phyloP scores from a whole-genome alignment of 2,797 vertebrate species.

The Sebastes steindachneri region DNA sequence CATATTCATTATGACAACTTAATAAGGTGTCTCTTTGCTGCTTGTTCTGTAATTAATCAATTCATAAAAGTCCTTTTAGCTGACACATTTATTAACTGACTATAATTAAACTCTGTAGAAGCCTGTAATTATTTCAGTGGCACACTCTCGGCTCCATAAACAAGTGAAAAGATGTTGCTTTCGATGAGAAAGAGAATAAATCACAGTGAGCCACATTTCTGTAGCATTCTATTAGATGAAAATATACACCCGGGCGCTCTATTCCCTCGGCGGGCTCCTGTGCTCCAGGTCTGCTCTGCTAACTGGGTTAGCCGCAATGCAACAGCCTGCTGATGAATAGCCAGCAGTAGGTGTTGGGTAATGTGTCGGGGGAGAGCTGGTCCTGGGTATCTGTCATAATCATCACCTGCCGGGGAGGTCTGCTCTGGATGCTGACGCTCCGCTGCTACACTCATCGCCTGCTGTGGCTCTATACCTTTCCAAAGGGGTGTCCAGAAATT shows the following conservation, averaged over 20 bases:
- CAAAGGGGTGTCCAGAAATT: no score
- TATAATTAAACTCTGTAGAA: background rate
- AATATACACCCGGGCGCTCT: conserved; percentile 18
- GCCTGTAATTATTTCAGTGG: background rate
- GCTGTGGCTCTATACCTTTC: no score
- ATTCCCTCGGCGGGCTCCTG: conserved; percentile 12
- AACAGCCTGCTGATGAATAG: conserved; percentile 64
- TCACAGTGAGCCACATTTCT: background rate
- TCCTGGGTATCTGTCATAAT: conserved; percentile 52
- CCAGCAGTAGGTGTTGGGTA: conserved; percentile 53
- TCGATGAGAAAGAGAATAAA: background rate
- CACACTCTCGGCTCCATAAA: background rate
- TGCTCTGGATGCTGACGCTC: conserved; percentile 25
- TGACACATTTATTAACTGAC: background rate
- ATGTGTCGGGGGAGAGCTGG: conserved; percentile 18
- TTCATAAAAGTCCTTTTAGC: background rate
- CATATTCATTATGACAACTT: no score
- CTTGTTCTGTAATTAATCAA: background rate
- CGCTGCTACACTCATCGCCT: background rate
- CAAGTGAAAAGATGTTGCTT: background rate
- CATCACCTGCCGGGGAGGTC: conserved; percentile 40
- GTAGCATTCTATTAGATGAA: conserved; percentile 38
- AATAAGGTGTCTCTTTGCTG: background rate
- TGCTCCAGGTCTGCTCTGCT: conserved; percentile 17
- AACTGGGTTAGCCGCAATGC: conserved; percentile 44